phyloP scores from a whole-genome alignment of 2,888 invertebrate genomes.

The Melipona beecheii region DNA sequence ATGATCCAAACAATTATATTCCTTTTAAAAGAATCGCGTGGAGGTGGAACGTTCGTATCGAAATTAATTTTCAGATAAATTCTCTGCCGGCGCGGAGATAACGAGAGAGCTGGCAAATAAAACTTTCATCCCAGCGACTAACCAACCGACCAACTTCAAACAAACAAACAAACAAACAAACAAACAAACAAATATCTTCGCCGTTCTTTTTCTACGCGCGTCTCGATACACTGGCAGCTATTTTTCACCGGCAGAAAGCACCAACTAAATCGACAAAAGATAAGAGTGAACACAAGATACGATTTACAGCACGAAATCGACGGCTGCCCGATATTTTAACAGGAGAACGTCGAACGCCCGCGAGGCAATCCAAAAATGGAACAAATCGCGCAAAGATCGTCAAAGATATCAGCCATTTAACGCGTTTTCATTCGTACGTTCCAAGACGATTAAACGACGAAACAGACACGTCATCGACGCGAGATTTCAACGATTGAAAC shows the following conservation, averaged over 20 bases:
- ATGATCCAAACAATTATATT: not conserved
- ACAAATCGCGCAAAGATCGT: conserved; percentile 1
- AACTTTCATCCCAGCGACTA: not conserved
- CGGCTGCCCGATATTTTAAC: not conserved
- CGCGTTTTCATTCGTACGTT: no score
- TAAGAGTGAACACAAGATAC: not conserved
- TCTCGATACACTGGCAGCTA: not conserved
- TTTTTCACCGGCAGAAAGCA: conserved; percentile 3
- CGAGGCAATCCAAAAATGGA: not conserved
- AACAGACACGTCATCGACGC: no score
- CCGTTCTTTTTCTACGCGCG: not conserved
- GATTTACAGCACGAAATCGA: not conserved
- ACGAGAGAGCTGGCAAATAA: not conserved
- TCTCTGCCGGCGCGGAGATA: not conserved
- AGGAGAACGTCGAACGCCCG: not conserved
- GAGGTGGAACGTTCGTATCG: not conserved
- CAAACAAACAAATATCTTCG: not conserved
- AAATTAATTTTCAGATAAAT: conserved; percentile 23
- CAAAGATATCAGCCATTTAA: not conserved
- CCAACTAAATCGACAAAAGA: not conserved
- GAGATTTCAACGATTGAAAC: no score
- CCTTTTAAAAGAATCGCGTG: not conserved
- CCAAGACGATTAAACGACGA: no score
- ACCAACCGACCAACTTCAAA: no score
- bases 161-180: not conserved